Conservation (phyloP, 2,797 vertebrate genomes). For the Chromobotia macracanthus region DNA sequence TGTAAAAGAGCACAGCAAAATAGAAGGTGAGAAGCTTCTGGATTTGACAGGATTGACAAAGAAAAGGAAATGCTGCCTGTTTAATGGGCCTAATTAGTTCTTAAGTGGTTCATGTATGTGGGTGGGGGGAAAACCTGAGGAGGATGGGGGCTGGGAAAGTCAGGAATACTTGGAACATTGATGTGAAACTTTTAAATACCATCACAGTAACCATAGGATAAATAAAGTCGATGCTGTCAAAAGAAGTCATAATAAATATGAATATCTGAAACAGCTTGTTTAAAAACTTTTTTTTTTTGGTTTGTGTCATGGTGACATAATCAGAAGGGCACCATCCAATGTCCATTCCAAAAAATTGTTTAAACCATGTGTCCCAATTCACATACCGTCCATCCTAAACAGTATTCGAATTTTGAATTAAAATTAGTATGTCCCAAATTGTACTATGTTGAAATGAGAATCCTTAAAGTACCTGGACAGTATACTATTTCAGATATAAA, state of each 20-base stretch:
- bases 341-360: slow-evolving; percentile 38
- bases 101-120: slow-evolving; percentile 20
- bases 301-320: slow-evolving; percentile 1
- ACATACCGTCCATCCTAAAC: no score
- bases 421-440: no score
- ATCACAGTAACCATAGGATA: neutral
- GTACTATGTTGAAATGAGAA: no score
- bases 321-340: slow-evolving; percentile 32
- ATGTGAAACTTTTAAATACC: slow-evolving; percentile 14
- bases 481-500: no score
- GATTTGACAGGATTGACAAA: slow-evolving; percentile 53
- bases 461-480: no score
- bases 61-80: slow-evolving; percentile 53
- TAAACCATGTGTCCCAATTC: no score
- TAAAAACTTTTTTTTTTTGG: neutral
- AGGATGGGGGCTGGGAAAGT: neutral
- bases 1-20: slow-evolving; percentile 20
- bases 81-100: slow-evolving; percentile 59
- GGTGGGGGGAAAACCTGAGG: neutral
- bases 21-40: slow-evolving; percentile 32
- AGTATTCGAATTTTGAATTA: no score
- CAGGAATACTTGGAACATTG: slow-evolving; percentile 1
- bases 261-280: neutral
- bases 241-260: neutral
- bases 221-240: neutral